A percentile compares a stretch with the other conserved stretches of the same genome.
These are phyloP conservation scores for Calephelis virginiensis DNA, from an alignment of 1,140 invertebrate species.

Conservation along the genomic window DNA sequence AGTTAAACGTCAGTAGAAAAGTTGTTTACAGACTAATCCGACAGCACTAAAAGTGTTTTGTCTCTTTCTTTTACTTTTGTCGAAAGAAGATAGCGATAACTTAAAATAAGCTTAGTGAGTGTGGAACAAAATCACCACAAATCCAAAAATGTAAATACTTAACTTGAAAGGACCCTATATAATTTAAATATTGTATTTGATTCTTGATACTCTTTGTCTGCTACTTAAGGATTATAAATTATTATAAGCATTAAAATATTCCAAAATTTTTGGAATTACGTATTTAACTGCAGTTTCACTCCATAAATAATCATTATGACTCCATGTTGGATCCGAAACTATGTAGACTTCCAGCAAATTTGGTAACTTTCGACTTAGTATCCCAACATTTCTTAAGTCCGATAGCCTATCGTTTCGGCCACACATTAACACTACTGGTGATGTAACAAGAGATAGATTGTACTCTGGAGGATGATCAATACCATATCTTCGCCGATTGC, in stretches of 20 bases:
- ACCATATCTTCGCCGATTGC: slow-evolving; percentile 78
- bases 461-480: slow-evolving; percentile 79
- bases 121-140: no score
- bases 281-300: slow-evolving; percentile 41
- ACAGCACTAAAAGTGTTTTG: no score
- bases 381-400: slow-evolving; percentile 77
- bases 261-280: slow-evolving; percentile 52
- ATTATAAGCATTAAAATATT: slow-evolving; percentile 42
- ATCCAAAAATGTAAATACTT: no score
- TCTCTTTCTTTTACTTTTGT: no score
- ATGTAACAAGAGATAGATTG: slow-evolving; percentile 75
- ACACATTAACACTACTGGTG: slow-evolving; percentile 81
- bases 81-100: no score
- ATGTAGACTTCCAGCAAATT: slow-evolving; percentile 67
- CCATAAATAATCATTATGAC: slow-evolving; percentile 62
- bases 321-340: slow-evolving; percentile 53
- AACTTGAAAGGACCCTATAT: no score
- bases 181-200: no score
- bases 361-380: slow-evolving; percentile 72
- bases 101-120: no score
- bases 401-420: slow-evolving; percentile 82
- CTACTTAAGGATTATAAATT: slow-evolving; percentile 16
- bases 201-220: no score
- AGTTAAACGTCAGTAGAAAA: no score
- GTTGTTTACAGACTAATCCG: no score